Percentiles rank a stretch among this genome's conserved stretches.
Evolutionary conservation across 2,888 invertebrate species (phyloP).

Genomic region (Abrostola triplasia): DNA sequence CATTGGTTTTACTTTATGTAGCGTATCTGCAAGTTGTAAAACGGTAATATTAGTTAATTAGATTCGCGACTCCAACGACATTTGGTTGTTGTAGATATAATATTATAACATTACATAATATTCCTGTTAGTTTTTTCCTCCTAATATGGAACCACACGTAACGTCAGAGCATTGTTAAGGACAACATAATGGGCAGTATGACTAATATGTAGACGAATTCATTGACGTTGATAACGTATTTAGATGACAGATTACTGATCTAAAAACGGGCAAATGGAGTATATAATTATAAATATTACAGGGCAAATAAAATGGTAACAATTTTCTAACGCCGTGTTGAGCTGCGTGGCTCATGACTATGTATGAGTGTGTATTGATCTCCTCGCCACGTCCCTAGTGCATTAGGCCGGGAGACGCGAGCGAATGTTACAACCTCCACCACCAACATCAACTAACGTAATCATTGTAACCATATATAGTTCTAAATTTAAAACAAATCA

Average conservation of each 20-base stretch:
- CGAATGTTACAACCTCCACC: constrained; percentile 15
- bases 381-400: constrained; percentile 48
- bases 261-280: not conserved
- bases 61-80: constrained; percentile 2
- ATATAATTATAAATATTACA: not conserved
- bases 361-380: constrained; percentile 48
- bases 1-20: constrained; percentile 26
- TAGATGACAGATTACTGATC: not conserved
- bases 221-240: not conserved
- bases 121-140: constrained; percentile 41
- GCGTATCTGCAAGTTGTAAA: constrained; percentile 15
- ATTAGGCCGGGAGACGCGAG: constrained; percentile 40
- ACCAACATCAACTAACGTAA: not conserved
- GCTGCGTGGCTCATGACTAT: constrained; percentile 43
- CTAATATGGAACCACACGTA: constrained; percentile 33
- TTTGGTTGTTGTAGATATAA: constrained; percentile 6
- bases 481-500: constrained; percentile 10
- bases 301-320: constrained; percentile 26
- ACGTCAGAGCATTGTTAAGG: constrained; percentile 32
- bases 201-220: constrained; percentile 14
- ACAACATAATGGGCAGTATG: constrained; percentile 14
- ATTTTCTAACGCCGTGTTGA: constrained; percentile 29
- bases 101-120: constrained; percentile 29
- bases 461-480: constrained; percentile 12
- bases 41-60: constrained; percentile 23